Evolutionary conservation across 2,113 vertebrate genomes (phyloP).

Genomic region (Lanius ludovicianus): DNA sequence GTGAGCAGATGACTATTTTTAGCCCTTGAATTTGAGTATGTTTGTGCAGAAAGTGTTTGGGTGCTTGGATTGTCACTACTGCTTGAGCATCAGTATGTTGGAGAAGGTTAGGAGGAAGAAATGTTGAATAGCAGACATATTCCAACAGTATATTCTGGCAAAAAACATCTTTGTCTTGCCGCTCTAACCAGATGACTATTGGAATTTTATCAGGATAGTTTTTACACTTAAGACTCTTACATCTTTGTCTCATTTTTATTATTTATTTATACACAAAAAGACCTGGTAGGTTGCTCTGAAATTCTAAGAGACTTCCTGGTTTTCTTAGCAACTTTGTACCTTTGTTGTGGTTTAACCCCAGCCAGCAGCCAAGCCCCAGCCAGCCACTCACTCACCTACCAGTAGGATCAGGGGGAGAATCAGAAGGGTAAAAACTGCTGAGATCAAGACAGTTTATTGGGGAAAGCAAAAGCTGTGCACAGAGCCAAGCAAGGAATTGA

Average conservation of each 20-base stretch:
- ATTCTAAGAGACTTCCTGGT: neutral
- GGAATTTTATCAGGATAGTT: neutral
- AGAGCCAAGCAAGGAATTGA: neutral
- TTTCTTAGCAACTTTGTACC: neutral
- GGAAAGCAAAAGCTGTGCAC: neutral
- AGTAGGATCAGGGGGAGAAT: neutral
- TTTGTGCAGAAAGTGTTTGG: neutral
- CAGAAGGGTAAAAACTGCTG: neutral
- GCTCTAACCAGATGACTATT: neutral
- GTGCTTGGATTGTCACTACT: neutral
- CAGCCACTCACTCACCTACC: neutral
- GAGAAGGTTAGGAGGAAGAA: neutral
- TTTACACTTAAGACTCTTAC: neutral
- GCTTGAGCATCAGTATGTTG: neutral
- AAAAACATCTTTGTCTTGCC: neutral
- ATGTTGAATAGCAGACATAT: neutral
- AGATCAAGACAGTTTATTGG: neutral
- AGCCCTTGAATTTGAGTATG: neutral
- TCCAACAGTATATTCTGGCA: neutral
- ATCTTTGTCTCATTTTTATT: neutral
- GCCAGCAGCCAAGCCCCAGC: neutral
- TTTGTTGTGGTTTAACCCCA: neutral
- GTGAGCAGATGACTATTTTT: neutral
- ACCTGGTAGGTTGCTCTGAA: neutral
- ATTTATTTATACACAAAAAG: neutral